Conservation (phyloP, 2,888 invertebrate genomes). For the Pteria penguin region DNA sequence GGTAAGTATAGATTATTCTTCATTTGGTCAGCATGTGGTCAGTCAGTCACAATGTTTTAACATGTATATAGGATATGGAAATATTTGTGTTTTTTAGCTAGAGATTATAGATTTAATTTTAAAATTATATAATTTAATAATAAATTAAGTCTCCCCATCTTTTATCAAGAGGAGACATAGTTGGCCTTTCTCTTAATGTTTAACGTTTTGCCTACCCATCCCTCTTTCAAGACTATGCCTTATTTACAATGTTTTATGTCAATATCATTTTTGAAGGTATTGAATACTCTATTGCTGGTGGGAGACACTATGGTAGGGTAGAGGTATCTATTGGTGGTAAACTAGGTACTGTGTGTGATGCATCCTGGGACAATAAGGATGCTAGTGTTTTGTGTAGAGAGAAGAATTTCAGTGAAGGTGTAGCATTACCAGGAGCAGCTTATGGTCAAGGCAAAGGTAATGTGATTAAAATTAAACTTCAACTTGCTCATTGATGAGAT, state of each 20-base stretch:
- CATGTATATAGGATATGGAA: neutral
- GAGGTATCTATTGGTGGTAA: constrained; percentile 86
- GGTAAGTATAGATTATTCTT: neutral
- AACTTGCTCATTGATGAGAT: no score
- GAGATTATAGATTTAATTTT: no score
- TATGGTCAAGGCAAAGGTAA: constrained; percentile 65
- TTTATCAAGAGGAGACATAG: no score
- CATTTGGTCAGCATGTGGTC: neutral
- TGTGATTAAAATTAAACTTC: no score
- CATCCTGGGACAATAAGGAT: constrained; percentile 86
- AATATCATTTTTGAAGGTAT: constrained; percentile 50
- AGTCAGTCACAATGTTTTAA: neutral
- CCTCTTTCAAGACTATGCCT: no score
- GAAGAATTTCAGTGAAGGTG: constrained; percentile 63
- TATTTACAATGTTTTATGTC: no score
- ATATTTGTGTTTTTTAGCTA: no score
- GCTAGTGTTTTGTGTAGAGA: constrained; percentile 83
- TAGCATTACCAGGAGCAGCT: constrained; percentile 50
- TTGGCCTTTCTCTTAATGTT: no score
- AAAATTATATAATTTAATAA: no score
- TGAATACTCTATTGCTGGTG: constrained; percentile 56
- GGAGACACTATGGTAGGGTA: constrained; percentile 77
- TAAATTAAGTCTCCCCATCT: no score
- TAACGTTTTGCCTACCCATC: no score
- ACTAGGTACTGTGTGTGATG: constrained; percentile 88